Conservation (phyloP, 2,888 invertebrate genomes). For the Pyrocoelia pectoralis region DNA sequence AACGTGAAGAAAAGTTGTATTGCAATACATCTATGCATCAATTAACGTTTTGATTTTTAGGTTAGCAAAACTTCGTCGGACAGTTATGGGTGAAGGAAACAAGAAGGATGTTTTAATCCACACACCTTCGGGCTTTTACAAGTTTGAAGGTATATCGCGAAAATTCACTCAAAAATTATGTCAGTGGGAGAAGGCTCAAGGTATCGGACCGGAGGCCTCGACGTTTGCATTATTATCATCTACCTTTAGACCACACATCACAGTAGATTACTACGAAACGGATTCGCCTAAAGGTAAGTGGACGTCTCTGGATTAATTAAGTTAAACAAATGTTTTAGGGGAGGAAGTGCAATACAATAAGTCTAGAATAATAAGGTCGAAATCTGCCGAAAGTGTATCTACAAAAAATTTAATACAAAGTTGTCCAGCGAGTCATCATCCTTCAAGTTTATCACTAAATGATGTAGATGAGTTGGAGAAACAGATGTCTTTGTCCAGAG, state of each 20-base stretch:
- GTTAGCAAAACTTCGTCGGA: slow-evolving; percentile 66
- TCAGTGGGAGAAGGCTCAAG: slow-evolving; percentile 91
- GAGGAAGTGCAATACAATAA: slow-evolving; percentile 20
- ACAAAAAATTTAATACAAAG: slow-evolving; percentile 56
- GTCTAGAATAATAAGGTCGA: slow-evolving; percentile 70
- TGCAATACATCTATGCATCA: not conserved
- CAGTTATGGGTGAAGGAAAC: slow-evolving; percentile 62
- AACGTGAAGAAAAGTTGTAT: slow-evolving; percentile 69
- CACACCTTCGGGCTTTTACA: slow-evolving; percentile 83
- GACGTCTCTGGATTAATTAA: not conserved
- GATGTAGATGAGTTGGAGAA: slow-evolving; percentile 74
- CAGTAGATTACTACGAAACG: slow-evolving; percentile 24
- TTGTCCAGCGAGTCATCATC: slow-evolving; percentile 68
- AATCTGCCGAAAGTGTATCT: slow-evolving; percentile 80
- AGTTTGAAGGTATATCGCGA: slow-evolving; percentile 86
- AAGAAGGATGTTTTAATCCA: slow-evolving; percentile 81
- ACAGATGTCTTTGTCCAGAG: slow-evolving; percentile 48
- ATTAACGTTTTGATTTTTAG: slow-evolving; percentile 47
- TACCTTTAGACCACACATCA: slow-evolving; percentile 57
- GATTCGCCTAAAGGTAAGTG: slow-evolving; percentile 12
- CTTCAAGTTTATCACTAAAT: slow-evolving; percentile 78
- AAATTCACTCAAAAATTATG: slow-evolving; percentile 90
- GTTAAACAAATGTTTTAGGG: slow-evolving; percentile 24
- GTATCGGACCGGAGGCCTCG: slow-evolving; percentile 85
- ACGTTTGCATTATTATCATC: slow-evolving; percentile 81